Base-by-base conservation (phyloP, 1,140 invertebrate species). In the Drosophila sp. region DNA sequence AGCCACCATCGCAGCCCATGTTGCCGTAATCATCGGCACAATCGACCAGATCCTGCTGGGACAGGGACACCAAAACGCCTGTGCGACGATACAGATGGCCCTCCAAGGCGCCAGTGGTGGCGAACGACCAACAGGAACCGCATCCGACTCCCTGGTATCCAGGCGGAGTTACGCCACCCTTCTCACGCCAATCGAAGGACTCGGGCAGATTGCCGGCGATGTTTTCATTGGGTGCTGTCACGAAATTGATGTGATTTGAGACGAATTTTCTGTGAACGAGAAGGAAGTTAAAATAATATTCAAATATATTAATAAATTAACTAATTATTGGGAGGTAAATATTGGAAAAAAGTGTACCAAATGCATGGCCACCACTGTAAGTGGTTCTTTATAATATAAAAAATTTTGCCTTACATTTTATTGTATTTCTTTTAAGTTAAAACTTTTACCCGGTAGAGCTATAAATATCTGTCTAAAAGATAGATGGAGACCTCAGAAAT, bases 1-100 rank as follows among this genome's bases (percentile, higher is more conserved):
- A 91, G 8, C 96, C 96, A 47, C 96, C 96, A 32, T 93, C 90
- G 80, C 96, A 97, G 0, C 96, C 96, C 47, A 92, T 72, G 89
- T 95, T 96, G 3, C 94, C 94, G 62, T 93, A 92, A 72, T 90
- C 93, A 2, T 95, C 95, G 82, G 93, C 93, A 71, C 95, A 95
- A 80, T 95, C 95, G 1, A 95, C 92, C 1, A 95, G 82, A 40
- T 95, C 93, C 72, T 95, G 95, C 55, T 94, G 93, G 32, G 94
- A 95, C 2, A 95, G 93, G 32, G 96, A 95, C 0, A 96, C 93
- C 38, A 97, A 92, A 61, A 94, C 92, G 17, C 95, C 95, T 25
- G 94, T 95, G 74, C 94, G 94, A 27, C 95, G 93, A 76, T 95
- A 96, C 54, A 95, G 92, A 80, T 96, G 96, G 0, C 90, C 87